phyloP scores from a whole-genome alignment of 2,888 invertebrate species.

The Synergus umbraculus region DNA sequence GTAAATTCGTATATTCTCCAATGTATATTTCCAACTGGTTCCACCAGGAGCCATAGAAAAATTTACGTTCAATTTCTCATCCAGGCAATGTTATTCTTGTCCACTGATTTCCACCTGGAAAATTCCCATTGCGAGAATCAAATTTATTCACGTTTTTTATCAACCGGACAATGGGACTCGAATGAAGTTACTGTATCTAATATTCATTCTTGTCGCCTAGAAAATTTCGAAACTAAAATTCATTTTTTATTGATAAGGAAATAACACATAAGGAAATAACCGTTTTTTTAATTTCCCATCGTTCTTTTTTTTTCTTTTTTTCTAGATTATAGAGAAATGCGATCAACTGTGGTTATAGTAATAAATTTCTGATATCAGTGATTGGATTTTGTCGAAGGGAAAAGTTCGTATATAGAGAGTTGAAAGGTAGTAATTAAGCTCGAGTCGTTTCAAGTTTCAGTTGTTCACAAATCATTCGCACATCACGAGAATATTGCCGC shows the following conservation, averaged over 20 bases:
- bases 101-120: background rate
- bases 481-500: slow-evolving; percentile 29
- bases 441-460: slow-evolving; percentile 11
- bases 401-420: background rate
- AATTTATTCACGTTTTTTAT: background rate
- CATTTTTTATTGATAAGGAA: background rate
- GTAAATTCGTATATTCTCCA: slow-evolving; percentile 49
- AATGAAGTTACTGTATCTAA: background rate
- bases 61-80: slow-evolving; percentile 21
- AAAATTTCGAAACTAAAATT: background rate
- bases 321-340: background rate
- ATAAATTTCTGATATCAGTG: background rate
- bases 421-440: background rate
- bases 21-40: slow-evolving; percentile 40
- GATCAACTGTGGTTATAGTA: background rate
- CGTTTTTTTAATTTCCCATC: background rate
- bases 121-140: slow-evolving; percentile 4
- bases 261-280: background rate
- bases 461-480: slow-evolving; percentile 30
- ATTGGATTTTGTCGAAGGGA: background rate
- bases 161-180: background rate
- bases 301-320: no score
- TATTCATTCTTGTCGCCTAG: background rate
- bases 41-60: background rate
- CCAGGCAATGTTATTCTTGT: slow-evolving; percentile 4